Conservation (phyloP, 2,888 invertebrate genomes). For the Mongoloraphidia duomilia region DNA sequence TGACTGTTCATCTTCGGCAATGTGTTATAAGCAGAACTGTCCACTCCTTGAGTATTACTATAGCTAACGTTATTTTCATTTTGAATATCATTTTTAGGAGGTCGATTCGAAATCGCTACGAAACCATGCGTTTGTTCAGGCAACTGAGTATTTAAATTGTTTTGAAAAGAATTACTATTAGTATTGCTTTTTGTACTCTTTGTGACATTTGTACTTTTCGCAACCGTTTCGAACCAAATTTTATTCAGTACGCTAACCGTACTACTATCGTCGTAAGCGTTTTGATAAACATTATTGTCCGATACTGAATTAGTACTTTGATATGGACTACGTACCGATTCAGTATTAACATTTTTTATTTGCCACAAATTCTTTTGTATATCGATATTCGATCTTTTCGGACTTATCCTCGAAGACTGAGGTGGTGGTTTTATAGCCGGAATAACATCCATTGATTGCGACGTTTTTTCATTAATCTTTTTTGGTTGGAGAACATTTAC, state of each 20-base stretch:
- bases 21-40: no score
- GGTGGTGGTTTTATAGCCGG: slow-evolving; percentile 35
- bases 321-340: slow-evolving; percentile 4
- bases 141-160: neutral
- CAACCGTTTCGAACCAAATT: slow-evolving; percentile 34
- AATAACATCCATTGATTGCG: slow-evolving; percentile 19
- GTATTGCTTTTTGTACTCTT: slow-evolving; percentile 1
- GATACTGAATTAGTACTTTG: slow-evolving; percentile 5
- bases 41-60: no score
- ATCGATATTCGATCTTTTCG: slow-evolving; percentile 19
- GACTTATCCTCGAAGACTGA: slow-evolving; percentile 21
- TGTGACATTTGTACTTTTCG: slow-evolving; percentile 12
- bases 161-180: neutral
- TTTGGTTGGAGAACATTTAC: neutral
- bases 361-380: slow-evolving; percentile 20
- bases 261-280: slow-evolving; percentile 14
- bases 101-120: slow-evolving; percentile 28
- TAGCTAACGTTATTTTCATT: no score
- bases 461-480: slow-evolving; percentile 14
- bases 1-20: no score
- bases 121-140: slow-evolving; percentile 22
- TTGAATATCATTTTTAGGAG: slow-evolving; percentile 7
- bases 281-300: neutral
- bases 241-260: slow-evolving; percentile 31
- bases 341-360: slow-evolving; percentile 18